phyloP scores from a whole-genome alignment of 2,113 vertebrate species.

The Tricholaema leucomelas region DNA sequence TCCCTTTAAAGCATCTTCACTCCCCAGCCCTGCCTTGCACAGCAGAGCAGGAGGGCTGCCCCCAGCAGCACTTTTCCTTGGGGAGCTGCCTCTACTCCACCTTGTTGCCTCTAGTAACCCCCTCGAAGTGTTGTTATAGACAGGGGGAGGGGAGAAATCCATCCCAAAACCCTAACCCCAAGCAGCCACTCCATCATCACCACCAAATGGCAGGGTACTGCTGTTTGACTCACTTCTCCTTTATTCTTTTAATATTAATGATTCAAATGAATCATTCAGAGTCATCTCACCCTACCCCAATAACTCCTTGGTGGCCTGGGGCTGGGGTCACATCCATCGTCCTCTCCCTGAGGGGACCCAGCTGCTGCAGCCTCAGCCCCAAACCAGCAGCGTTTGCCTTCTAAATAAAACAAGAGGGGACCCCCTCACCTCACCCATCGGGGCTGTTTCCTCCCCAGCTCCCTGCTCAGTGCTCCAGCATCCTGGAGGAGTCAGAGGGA shows the following conservation, averaged over 20 bases:
- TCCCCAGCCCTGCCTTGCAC: background rate
- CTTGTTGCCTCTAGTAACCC: background rate
- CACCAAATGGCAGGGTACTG: background rate
- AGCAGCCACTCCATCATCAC: background rate
- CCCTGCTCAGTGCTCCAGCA: background rate
- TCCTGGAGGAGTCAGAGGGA: accelerated
- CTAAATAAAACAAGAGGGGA: background rate
- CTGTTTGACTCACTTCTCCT: background rate
- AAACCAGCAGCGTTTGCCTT: background rate
- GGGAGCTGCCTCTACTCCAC: background rate
- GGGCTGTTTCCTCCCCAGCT: background rate
- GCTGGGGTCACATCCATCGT: background rate
- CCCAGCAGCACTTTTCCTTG: background rate
- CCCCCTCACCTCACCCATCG: background rate
- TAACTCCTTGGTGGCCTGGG: background rate
- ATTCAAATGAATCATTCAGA: conserved; percentile 28
- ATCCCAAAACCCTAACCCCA: conserved; percentile 4
- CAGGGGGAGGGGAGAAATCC: background rate
- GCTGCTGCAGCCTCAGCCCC: background rate
- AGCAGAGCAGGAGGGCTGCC: background rate
- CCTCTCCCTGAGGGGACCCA: background rate
- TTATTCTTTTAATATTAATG: background rate
- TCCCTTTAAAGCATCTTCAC: background rate
- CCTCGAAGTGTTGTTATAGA: background rate
- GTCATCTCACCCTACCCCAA: conserved; percentile 31